phyloP scores from a whole-genome alignment of 2,888 invertebrate genomes.

The Amphipoea lucens region DNA sequence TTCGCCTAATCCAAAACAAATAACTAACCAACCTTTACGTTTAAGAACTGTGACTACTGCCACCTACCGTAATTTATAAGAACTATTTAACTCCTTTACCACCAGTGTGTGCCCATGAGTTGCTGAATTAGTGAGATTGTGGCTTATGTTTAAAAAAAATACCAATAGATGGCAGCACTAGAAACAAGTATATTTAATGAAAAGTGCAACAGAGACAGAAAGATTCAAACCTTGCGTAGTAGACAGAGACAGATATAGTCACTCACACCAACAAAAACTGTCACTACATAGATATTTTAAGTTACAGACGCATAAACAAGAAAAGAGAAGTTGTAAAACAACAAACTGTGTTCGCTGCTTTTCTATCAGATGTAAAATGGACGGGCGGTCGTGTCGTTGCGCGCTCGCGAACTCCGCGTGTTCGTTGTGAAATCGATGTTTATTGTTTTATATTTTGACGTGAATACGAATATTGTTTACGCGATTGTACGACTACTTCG shows the following conservation, averaged over 20 bases:
- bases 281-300: slow-evolving; percentile 76
- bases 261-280: slow-evolving; percentile 73
- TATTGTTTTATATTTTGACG: slow-evolving; percentile 86
- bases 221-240: slow-evolving; percentile 41
- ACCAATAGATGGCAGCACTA: slow-evolving; percentile 78
- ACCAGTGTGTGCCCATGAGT: slow-evolving; percentile 34
- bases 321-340: slow-evolving; percentile 90
- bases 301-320: slow-evolving; percentile 85
- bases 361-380: slow-evolving; percentile 91
- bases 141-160: background rate
- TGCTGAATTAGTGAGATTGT: background rate
- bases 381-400: slow-evolving; percentile 88
- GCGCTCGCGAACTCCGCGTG: slow-evolving; percentile 88
- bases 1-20: background rate
- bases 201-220: slow-evolving; percentile 75
- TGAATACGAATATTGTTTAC: slow-evolving; percentile 88
- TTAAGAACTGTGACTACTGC: slow-evolving; percentile 12
- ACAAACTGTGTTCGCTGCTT: slow-evolving; percentile 86
- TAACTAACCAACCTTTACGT: too few relatives aligned
- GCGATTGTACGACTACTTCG: slow-evolving; percentile 87
- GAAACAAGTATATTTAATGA: slow-evolving; percentile 71
- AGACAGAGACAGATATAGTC: slow-evolving; percentile 71
- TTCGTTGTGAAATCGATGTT: slow-evolving; percentile 89
- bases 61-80: slow-evolving; percentile 51
- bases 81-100: slow-evolving; percentile 24